These are phyloP conservation scores for Conopomorpha cramerella DNA, from an alignment of 1,140 invertebrate genomes.

Conservation along the genomic window DNA sequence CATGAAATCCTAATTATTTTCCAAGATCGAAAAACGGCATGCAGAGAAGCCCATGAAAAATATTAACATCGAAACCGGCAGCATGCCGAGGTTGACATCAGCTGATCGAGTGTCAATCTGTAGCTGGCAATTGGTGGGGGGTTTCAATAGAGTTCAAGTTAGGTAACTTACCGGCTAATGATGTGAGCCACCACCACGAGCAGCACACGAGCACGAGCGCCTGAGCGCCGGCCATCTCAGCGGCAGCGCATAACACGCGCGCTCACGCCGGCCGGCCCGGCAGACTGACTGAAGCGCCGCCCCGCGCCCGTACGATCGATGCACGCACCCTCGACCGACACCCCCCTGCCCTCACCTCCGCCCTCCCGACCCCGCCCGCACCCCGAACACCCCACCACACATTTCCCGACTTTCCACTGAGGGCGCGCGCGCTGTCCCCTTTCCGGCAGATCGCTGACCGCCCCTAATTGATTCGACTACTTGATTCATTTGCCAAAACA, in stretches of 20 bases:
- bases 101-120: slow-evolving; percentile 15
- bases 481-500: slow-evolving; percentile 52
- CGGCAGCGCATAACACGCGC: slow-evolving; percentile 55
- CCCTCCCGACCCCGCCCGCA: slow-evolving; percentile 7
- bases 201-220: slow-evolving; percentile 54
- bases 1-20: too few species aligned
- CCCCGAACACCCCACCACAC: slow-evolving; percentile 14
- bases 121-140: background rate
- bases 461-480: slow-evolving; percentile 55
- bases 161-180: slow-evolving; percentile 52
- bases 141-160: too few species aligned
- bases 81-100: too few species aligned
- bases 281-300: slow-evolving; percentile 42
- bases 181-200: slow-evolving; percentile 55
- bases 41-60: too few species aligned
- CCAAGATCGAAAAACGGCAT: too few species aligned
- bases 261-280: slow-evolving; percentile 56
- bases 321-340: slow-evolving; percentile 25
- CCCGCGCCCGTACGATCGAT: slow-evolving; percentile 52
- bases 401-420: slow-evolving; percentile 47
- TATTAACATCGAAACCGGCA: slow-evolving; percentile 8
- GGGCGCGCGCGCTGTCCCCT: slow-evolving; percentile 53
- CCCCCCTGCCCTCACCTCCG: slow-evolving; percentile 7
- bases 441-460: slow-evolving; percentile 54
- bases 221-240: slow-evolving; percentile 58